Evolutionary conservation across 2,113 vertebrate species (phyloP), one percentile per base, ranked within the genome.

Genomic region (Canis aureus): DNA sequence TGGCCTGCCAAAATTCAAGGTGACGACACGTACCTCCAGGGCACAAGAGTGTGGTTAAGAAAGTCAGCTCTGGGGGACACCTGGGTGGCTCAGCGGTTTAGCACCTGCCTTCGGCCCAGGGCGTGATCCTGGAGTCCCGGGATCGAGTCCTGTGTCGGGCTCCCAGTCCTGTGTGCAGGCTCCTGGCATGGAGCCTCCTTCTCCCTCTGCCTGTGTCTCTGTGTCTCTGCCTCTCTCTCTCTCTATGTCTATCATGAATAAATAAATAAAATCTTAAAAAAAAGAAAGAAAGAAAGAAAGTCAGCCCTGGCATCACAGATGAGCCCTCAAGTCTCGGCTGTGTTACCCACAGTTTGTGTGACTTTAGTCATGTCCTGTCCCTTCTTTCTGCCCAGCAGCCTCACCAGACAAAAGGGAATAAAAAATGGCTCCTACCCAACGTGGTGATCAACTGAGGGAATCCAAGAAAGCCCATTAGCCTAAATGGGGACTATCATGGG

Each of bases 401-500:
- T 82, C 49, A 22, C 55, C 23, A 57, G 38, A 43, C 4, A 57
- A 43, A 86, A 0, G 11, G 15, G 25, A 69, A 53, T 10, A 55
- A 79, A 1, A 19, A 82, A 51, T 0, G 19, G 83, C 12, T 69
- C n/a, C 57, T 22, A 16, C 16, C n/a, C 29, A 11, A 73, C 3
- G 7, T 4, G 17, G 67, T 8, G 62, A 67, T 55, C 17, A 55
- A 79, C 38, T 4, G 17, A 69, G 3, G 64, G 59, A 67, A 74
- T 5, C 90, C 80, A 16, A 57, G 69, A 17, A 43, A 89, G 89
- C 78, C 57, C 32, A 59, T 55, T 15, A 23, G 67, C 20, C 7
- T 49, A 62, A 15, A 43, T 0, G n/a, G 55, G 11, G 17, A 23
- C 38, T 10, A 43, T 0, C 11, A 2, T 27, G 53, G 80, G n/a